Evolutionary conservation across 2,888 invertebrate species (phyloP).

Genomic region (Lumbricus terrestris): DNA sequence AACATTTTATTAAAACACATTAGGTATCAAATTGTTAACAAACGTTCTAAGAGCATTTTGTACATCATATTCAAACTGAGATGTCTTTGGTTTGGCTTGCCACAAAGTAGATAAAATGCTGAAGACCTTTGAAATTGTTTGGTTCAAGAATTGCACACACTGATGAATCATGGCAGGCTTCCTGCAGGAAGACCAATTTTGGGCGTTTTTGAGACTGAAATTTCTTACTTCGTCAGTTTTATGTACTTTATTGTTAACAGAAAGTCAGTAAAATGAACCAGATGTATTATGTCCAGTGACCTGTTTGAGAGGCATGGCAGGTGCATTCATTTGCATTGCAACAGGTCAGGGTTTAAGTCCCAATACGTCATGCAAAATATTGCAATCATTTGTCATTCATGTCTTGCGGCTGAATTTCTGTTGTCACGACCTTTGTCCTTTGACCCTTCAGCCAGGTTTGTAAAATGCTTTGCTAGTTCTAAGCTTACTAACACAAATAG

Average conservation of each 20-base stretch:
- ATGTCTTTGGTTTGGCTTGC: background rate
- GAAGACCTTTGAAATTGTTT: background rate
- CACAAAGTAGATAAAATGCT: background rate
- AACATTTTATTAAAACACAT: background rate
- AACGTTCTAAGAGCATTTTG: background rate
- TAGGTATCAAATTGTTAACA: background rate
- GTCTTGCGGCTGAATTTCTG: background rate
- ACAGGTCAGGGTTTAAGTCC: background rate
- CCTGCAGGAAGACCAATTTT: background rate
- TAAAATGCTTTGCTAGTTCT: background rate
- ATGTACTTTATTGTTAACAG: background rate
- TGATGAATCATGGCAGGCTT: background rate
- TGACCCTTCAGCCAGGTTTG: background rate
- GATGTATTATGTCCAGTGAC: background rate
- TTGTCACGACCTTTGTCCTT: background rate
- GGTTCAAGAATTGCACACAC: too few species aligned
- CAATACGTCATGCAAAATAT: background rate
- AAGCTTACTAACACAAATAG: too few species aligned
- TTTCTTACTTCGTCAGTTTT: background rate
- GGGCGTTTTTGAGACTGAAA: background rate
- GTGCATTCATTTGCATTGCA: background rate
- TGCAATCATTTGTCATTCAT: background rate
- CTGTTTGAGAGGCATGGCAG: background rate
- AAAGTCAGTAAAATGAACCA: background rate
- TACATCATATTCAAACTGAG: background rate